Percentiles rank a stretch among this genome's conserved stretches.
These are phyloP conservation scores for Corbicula japonica DNA, from an alignment of 2,888 invertebrate genomes.

Conservation along the genomic window DNA sequence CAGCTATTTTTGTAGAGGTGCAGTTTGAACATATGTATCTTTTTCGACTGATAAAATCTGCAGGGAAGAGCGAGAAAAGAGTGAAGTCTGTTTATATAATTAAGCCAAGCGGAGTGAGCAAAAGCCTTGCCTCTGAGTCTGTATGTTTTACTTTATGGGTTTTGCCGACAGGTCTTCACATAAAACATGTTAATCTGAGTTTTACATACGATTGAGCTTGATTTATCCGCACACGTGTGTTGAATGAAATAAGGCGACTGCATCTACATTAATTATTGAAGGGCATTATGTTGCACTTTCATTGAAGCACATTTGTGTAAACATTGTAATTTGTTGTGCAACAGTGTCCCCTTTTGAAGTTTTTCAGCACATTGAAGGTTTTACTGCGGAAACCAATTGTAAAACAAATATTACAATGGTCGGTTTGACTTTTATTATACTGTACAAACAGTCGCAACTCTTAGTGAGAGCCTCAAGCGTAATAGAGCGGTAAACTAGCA, in stretches of 20 bases:
- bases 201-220: slow-evolving; percentile 20
- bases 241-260: slow-evolving; percentile 26
- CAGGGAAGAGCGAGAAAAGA: slow-evolving; percentile 13
- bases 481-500: slow-evolving; percentile 37
- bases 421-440: slow-evolving; percentile 34
- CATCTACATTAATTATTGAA: slow-evolving; percentile 7
- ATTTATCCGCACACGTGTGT: slow-evolving; percentile 27
- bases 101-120: slow-evolving; percentile 24
- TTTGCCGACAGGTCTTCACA: slow-evolving; percentile 39
- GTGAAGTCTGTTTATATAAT: slow-evolving; percentile 49
- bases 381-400: slow-evolving; percentile 45
- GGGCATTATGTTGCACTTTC: not conserved
- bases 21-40: slow-evolving; percentile 38
- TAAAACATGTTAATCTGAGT: slow-evolving; percentile 42
- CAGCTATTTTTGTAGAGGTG: slow-evolving; percentile 14
- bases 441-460: slow-evolving; percentile 30
- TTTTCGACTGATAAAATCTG: slow-evolving; percentile 29
- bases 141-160: slow-evolving; percentile 50
- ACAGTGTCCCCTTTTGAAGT: slow-evolving; percentile 24
- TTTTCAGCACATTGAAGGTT: slow-evolving; percentile 34
- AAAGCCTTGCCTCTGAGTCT: slow-evolving; percentile 21
- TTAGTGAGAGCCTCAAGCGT: slow-evolving; percentile 33
- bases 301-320: slow-evolving; percentile 4
- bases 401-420: slow-evolving; percentile 47
- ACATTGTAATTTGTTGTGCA: slow-evolving; percentile 37